Conservation (phyloP, 2,113 vertebrate genomes). For the Probosciger aterrimus region DNA sequence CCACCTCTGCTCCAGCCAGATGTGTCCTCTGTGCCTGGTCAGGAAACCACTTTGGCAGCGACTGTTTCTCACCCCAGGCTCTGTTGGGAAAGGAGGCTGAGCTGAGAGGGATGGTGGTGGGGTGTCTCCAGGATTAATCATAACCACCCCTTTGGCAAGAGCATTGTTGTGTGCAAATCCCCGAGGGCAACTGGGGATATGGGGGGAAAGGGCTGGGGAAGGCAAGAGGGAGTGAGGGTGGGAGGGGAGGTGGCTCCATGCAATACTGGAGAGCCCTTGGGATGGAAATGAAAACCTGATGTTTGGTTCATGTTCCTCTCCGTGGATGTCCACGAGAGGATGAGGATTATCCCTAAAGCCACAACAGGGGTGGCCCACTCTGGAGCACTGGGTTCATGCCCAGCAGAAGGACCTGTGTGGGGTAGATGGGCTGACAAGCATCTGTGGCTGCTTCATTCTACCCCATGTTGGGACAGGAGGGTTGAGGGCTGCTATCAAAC, state of each 20-base stretch:
- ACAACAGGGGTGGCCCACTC: not conserved
- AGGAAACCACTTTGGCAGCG: conserved; percentile 43
- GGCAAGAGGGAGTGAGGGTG: not conserved
- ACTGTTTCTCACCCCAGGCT: not conserved
- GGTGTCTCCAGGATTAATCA: conserved; percentile 10
- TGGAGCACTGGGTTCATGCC: not conserved
- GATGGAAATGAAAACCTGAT: not conserved
- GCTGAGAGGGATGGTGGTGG: not conserved
- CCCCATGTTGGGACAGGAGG: not conserved
- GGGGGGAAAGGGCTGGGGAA: not conserved
- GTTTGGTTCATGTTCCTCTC: not conserved
- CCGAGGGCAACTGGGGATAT: not conserved
- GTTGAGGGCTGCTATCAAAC: not conserved
- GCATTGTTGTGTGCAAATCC: not conserved
- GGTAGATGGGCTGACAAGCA: not conserved
- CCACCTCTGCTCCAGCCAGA: not conserved
- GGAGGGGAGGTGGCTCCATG: not conserved
- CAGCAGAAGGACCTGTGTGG: not conserved
- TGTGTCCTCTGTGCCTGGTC: not conserved
- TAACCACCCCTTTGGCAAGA: not conserved
- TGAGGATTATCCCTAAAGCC: not conserved
- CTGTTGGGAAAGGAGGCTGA: not conserved
- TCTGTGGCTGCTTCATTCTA: not conserved
- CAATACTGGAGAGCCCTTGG: not conserved
- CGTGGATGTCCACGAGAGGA: not conserved